Percentiles rank a stretch among this genome's conserved stretches.
These are phyloP conservation scores for Drosophila serrata DNA, from an alignment of 1,140 invertebrate species.

Conservation along the genomic window DNA sequence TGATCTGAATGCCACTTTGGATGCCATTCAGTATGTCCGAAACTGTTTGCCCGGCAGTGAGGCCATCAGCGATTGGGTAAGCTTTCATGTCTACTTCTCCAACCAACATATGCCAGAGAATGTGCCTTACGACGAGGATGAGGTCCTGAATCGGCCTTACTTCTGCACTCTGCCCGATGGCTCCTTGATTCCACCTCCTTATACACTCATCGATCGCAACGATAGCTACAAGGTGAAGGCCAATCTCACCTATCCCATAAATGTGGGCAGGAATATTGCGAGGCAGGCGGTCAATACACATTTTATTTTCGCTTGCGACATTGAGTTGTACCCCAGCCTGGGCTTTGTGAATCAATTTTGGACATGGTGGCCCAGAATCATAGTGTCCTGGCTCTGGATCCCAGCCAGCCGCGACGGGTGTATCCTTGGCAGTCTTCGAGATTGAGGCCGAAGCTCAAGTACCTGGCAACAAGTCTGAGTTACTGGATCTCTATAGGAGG, in stretches of 20 bases:
- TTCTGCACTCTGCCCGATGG: conserved; percentile 86
- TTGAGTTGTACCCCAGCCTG: conserved; percentile 94
- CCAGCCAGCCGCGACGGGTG: conserved; percentile 40
- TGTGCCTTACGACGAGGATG: conserved; percentile 87
- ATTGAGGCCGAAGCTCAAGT: conserved; percentile 79
- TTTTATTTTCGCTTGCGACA: conserved; percentile 94
- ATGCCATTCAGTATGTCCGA: conserved; percentile 89
- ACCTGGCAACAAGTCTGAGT: conserved; percentile 89
- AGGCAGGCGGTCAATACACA: conserved; percentile 92
- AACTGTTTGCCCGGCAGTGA: conserved; percentile 88
- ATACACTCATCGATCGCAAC: conserved; percentile 86
- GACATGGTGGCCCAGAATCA: conserved; percentile 91
- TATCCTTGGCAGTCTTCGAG: conserved; percentile 77
- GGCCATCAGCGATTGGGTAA: conserved; percentile 90
- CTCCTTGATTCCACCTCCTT: conserved; percentile 86
- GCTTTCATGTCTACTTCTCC: conserved; percentile 94
- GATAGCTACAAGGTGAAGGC: conserved; percentile 91
- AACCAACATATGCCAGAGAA: conserved; percentile 91
- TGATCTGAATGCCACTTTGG: conserved; percentile 88
- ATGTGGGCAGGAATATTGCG: conserved; percentile 94
- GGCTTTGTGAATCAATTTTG: conserved; percentile 90
- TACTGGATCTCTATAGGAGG: conserved; percentile 90
- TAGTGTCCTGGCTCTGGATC: conserved; percentile 84
- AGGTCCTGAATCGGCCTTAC: conserved; percentile 87
- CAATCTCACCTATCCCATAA: conserved; percentile 94